Percentiles rank a stretch among this genome's conserved stretches.
phyloP scores from a whole-genome alignment of 1,140 invertebrate species.

The Microplitis demolitor region DNA sequence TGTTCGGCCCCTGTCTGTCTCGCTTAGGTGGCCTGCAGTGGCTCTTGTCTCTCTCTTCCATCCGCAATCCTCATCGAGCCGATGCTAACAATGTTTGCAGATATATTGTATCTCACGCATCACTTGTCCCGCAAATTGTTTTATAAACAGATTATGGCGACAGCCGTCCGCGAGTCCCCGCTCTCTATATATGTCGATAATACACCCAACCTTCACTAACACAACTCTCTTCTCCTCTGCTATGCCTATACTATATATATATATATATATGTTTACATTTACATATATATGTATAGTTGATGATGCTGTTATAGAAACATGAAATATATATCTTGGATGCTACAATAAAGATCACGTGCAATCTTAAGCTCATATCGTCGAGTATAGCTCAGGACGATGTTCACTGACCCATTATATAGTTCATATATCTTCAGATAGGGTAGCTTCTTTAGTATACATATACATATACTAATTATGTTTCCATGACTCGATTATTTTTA shows the following conservation, averaged over 20 bases:
- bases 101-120: slow-evolving; percentile 65
- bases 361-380: slow-evolving; percentile 23
- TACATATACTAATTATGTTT: too few species aligned
- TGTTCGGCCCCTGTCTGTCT: slow-evolving; percentile 14
- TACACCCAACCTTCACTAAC: neutral
- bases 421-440: too few species aligned
- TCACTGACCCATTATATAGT: slow-evolving; percentile 21
- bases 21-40: slow-evolving; percentile 25
- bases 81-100: slow-evolving; percentile 64
- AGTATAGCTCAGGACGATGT: neutral
- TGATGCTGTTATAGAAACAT: too few species aligned
- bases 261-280: too few species aligned
- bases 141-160: slow-evolving; percentile 64
- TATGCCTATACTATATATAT: neutral
- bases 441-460: too few species aligned
- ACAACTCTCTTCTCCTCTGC: neutral
- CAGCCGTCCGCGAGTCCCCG: slow-evolving; percentile 42
- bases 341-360: slow-evolving; percentile 28
- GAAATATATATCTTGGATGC: slow-evolving; percentile 24
- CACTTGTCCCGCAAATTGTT: slow-evolving; percentile 64
- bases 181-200: slow-evolving; percentile 10
- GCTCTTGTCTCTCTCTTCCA: slow-evolving; percentile 35
- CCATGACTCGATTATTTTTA: too few species aligned
- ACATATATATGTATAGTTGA: neutral
- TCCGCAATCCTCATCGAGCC: slow-evolving; percentile 59